These are phyloP conservation scores for Mesaphorura yosii DNA, from an alignment of 1,140 invertebrate species.

Conservation along the genomic window DNA sequence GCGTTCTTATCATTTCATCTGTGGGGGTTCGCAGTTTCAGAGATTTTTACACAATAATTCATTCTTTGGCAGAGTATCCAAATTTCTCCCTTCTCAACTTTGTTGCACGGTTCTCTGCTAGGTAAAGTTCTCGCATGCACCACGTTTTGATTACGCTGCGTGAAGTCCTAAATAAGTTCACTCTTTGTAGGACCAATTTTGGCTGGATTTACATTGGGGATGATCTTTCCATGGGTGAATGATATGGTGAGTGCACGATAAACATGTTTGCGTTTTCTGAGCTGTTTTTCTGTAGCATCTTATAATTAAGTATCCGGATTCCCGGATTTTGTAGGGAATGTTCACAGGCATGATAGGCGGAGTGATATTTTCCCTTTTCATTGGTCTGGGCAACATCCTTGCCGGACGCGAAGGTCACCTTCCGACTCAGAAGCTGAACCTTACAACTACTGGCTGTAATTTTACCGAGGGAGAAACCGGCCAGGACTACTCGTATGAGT, in stretches of 20 bases:
- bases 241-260: conserved; percentile 52
- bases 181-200: conserved; percentile 23
- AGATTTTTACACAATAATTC: no score
- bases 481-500: conserved; percentile 42
- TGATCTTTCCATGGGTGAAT: conserved; percentile 71
- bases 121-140: no score
- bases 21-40: no score
- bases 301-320: no score
- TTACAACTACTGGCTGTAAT: not conserved
- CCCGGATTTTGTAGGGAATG: not conserved
- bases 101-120: no score
- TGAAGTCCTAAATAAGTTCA: no score
- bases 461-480: not conserved
- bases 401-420: conserved; percentile 9
- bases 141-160: not conserved
- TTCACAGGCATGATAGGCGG: not conserved
- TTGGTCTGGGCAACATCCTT: conserved; percentile 22
- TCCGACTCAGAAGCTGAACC: not conserved
- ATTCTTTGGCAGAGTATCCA: no score
- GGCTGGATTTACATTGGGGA: conserved; percentile 72
- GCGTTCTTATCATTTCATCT: no score
- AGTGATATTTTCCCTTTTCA: not conserved
- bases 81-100: no score
- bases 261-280: no score
- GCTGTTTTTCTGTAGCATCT: no score